phyloP scores from a whole-genome alignment of 2,113 vertebrate genomes.

The Sylvilagus bachmani region DNA sequence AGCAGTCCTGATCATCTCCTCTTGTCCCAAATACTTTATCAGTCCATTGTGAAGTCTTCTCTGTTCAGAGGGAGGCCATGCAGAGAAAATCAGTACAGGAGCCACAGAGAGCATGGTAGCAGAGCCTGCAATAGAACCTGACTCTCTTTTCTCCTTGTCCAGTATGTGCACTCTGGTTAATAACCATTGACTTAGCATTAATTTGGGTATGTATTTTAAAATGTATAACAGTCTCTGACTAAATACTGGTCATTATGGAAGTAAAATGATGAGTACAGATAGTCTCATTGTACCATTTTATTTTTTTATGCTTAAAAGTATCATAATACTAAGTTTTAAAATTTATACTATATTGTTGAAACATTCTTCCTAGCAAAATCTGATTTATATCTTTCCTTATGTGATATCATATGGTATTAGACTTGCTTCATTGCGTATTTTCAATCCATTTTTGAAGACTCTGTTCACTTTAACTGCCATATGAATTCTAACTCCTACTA shows the following conservation, averaged over 20 bases:
- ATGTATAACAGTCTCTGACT: background rate
- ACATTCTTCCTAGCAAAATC: background rate
- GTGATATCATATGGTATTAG: background rate
- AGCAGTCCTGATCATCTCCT: background rate
- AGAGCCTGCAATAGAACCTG: too few species aligned
- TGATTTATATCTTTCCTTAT: background rate
- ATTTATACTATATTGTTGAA: background rate
- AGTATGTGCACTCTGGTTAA: background rate
- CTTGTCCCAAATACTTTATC: background rate
- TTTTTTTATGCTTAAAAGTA: conserved; percentile 16
- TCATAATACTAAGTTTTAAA: background rate
- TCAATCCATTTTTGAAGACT: background rate
- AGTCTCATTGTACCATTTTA: background rate
- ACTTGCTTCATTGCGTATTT: background rate
- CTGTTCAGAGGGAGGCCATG: background rate
- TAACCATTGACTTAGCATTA: background rate
- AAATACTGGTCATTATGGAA: background rate
- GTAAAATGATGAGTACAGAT: background rate
- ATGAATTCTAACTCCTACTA: background rate
- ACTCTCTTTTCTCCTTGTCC: too few species aligned
- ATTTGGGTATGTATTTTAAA: conserved; percentile 17
- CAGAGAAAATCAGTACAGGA: background rate
- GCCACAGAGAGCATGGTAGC: too few species aligned
- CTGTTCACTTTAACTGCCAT: background rate
- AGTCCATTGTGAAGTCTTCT: background rate